Percentiles rank a stretch among this genome's conserved stretches.
These are phyloP conservation scores for Melanotus villosus DNA, from an alignment of 2,888 invertebrate genomes.

Conservation along the genomic window DNA sequence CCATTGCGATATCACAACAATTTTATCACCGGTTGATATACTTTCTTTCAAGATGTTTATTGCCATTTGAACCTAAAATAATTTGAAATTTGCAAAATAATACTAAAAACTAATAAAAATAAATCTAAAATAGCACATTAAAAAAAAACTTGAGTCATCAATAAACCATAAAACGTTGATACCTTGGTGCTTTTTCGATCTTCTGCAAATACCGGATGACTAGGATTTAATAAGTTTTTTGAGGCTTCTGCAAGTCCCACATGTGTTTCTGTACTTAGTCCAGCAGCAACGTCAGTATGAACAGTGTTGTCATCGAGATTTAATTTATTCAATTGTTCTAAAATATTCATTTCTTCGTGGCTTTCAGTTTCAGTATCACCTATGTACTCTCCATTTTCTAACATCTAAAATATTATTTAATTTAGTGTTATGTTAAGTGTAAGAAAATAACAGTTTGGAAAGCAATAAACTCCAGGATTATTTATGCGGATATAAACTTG, in stretches of 20 bases:
- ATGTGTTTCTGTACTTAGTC: slow-evolving; percentile 52
- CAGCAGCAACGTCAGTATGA: slow-evolving; percentile 54
- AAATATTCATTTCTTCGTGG: slow-evolving; percentile 72
- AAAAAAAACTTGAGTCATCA: too few relatives aligned
- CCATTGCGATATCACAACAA: slow-evolving; percentile 95
- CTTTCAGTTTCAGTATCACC: slow-evolving; percentile 65
- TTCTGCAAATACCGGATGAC: slow-evolving; percentile 81
- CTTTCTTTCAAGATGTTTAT: slow-evolving; percentile 69
- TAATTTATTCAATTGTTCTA: slow-evolving; percentile 77
- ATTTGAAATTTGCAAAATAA: neutral
- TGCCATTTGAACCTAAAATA: slow-evolving; percentile 71
- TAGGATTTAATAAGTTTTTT: slow-evolving; percentile 75
- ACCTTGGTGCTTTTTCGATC: slow-evolving; percentile 77
- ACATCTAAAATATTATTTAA: too few relatives aligned
- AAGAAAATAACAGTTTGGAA: neutral
- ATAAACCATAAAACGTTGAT: too few relatives aligned
- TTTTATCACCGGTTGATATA: slow-evolving; percentile 74
- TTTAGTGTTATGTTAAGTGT: too few relatives aligned
- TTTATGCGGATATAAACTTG: too few relatives aligned
- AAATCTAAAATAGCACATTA: too few relatives aligned
- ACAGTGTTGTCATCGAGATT: slow-evolving; percentile 67
- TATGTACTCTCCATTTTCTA: slow-evolving; percentile 66
- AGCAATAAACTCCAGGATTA: neutral
- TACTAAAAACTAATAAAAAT: neutral
- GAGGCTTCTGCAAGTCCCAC: slow-evolving; percentile 73